Conservation (phyloP, 2,888 invertebrate species). For the Zaprionus bogoriensis region DNA sequence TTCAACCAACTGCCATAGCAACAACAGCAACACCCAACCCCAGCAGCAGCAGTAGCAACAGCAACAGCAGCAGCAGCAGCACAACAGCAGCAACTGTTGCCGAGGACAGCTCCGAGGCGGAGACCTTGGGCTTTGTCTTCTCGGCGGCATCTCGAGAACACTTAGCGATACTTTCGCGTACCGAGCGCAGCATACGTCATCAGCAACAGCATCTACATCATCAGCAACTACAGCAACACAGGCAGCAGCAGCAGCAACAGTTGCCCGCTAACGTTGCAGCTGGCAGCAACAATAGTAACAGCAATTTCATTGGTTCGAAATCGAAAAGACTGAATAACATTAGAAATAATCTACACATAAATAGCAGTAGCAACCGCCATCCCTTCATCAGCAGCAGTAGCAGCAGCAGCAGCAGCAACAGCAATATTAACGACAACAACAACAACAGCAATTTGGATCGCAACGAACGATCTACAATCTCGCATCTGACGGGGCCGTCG, state of each 20-base stretch:
- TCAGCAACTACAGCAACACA: slow-evolving; percentile 26
- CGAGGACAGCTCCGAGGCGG: slow-evolving; percentile 13
- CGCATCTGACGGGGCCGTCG: slow-evolving; percentile 91
- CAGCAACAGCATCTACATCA: slow-evolving; percentile 41
- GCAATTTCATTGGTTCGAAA: slow-evolving; percentile 79
- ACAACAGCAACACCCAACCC: slow-evolving; percentile 33
- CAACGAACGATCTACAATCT: slow-evolving; percentile 89
- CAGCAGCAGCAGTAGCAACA: slow-evolving; percentile 32
- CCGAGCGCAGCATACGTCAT: slow-evolving; percentile 81
- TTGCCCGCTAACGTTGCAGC: slow-evolving; percentile 39
- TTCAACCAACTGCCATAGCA: slow-evolving; percentile 29
- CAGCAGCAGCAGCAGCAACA: slow-evolving; percentile 69
- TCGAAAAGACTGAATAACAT: slow-evolving; percentile 83
- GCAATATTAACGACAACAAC: slow-evolving; percentile 49
- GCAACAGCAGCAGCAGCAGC: slow-evolving; percentile 32
- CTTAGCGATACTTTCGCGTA: slow-evolving; percentile 79
- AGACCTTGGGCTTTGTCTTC: slow-evolving; percentile 63
- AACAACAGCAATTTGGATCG: slow-evolving; percentile 82
- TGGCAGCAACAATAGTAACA: slow-evolving; percentile 39
- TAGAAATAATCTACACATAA: slow-evolving; percentile 78
- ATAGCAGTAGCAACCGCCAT: slow-evolving; percentile 61
- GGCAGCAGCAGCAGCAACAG: slow-evolving; percentile 33
- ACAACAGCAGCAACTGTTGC: slow-evolving; percentile 33
- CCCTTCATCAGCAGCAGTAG: slow-evolving; percentile 36
- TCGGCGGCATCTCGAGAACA: slow-evolving; percentile 63